Base-by-base conservation (phyloP, 1,140 invertebrate species). In the Laodelphax striatellus region DNA sequence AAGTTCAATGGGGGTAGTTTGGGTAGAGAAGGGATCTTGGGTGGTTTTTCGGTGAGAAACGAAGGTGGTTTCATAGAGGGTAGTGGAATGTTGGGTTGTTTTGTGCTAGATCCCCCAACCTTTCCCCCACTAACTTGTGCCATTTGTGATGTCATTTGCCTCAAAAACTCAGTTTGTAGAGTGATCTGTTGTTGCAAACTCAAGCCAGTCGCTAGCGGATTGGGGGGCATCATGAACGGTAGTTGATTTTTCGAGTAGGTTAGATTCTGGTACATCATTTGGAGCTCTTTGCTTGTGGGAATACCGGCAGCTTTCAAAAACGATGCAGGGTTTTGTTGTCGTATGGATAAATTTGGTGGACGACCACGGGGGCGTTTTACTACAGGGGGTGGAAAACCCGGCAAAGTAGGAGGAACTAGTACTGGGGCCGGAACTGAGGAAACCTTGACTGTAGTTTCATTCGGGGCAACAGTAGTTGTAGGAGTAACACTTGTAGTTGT, bases 301-400 rank as follows among this genome's bases (percentile, higher is more conserved):
- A 21, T 9, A 8, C 21, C 24, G 1, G 41, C 22, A 4, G 34
- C 13, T 13, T 34, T n/a, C 14, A 53, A 22, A 4, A 55, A 22
- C 1, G 17, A 14, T 17, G 13, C 22, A 3, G 59, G 59, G n/a
- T 60, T 60, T 17, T 28, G 22, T n/a, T 60, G 59, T 8, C 59
- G 34, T 4, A 60, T n/a, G 8, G 34, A 43, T 28, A 38, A 44
- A 22, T 43, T 55, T 22, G 59, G 31, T 1, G 59, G 59, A 22
- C 59, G 59, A 55, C 59, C 59, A 31, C 59, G 17, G 8, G 52
- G 52, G n/a, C 59, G 8, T 54, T 55, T 60, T 44, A 59, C 24
- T 4, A 28, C 46, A n/a, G 59, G 59, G 8, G 43, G 16, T 1
- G 28, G 5, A 3, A 42, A n/a, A 31, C 9, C 31, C 8, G 21